Base-by-base conservation (phyloP, 2,888 invertebrate species). In the Argynnis bischoffii region DNA sequence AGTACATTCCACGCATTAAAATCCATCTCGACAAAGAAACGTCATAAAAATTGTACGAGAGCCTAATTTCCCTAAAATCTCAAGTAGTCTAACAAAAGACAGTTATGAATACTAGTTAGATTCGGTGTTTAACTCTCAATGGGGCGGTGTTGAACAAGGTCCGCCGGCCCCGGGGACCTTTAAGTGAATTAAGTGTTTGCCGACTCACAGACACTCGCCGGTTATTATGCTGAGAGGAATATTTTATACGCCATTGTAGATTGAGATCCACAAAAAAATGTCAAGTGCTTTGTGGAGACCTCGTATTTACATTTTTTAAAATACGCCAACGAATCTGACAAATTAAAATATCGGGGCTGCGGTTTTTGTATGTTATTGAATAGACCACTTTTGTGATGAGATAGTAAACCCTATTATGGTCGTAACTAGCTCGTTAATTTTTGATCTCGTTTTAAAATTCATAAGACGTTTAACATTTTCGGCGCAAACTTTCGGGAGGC, bases 161-260 rank as follows among this genome's bases (percentile, higher is more conserved):
- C 72, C 68, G 71, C 70, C 64, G 64, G 74, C 75, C 72, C 71
- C 75, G 63, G 76, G 75, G 77, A 76, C 72, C 69, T 68, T 76
- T 85, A 82, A 85, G 82, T 85, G 84, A 82, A 86, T 85, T 85
- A 83, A 83, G 81, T 82, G 83, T 81, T 83, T 78, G 76, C 72
- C 53, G 69, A 77, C 72, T 70, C 69, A 71, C 60, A 71, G 71
- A 71, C 71, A 69, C 71, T 69, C 71, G 69, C 63, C 72, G 55
- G 71, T 72, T 72, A 64, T 68, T 70, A 72, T 35, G 76, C 76
- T 72, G 69, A 76, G 79, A 75, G 76, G 77, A 78, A 79, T 79
- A 79, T 77, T 78, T 77, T 73, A 80, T 77, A 77, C 72, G 74
- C 63, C 67, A 55, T 55, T 64, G 70, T 65, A 53, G 71, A 69